Conservation (phyloP, 1,140 invertebrate genomes). For the Drosophila malerkotliana region DNA sequence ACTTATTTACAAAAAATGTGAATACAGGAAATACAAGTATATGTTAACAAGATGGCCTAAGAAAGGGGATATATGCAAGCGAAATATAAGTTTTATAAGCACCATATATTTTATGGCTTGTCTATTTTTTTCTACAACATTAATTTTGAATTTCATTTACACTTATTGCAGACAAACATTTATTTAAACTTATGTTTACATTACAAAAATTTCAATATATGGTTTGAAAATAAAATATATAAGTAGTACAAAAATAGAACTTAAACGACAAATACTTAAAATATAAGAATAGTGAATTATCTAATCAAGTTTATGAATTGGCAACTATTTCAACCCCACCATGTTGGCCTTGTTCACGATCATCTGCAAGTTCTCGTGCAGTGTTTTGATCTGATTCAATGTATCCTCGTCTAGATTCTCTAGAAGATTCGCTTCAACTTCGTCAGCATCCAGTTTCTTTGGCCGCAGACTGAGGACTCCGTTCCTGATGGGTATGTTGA, state of each 20-base stretch:
- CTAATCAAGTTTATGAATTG: conserved; percentile 6
- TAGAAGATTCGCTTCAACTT: conserved; percentile 65
- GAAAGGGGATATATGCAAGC: neutral
- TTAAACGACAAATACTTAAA: conserved; percentile 37
- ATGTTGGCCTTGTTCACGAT: conserved; percentile 72
- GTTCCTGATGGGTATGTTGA: conserved; percentile 86
- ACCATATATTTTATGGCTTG: neutral
- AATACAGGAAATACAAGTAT: neutral
- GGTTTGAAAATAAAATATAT: conserved; percentile 16
- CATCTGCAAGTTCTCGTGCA: conserved; percentile 73
- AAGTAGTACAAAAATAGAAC: conserved; percentile 24
- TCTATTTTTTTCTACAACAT: neutral
- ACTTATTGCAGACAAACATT: conserved; percentile 14
- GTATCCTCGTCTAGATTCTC: conserved; percentile 69
- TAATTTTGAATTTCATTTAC: no score
- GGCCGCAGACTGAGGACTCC: conserved; percentile 84
- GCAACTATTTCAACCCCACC: conserved; percentile 57
- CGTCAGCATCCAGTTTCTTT: conserved; percentile 53
- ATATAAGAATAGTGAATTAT: conserved; percentile 37
- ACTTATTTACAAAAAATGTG: neutral
- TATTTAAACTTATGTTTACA: conserved; percentile 16
- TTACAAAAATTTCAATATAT: conserved; percentile 15
- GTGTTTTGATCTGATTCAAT: conserved; percentile 67
- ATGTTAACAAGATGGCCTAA: neutral
- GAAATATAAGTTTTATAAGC: neutral